Percentiles rank a stretch among this genome's conserved stretches.
Evolutionary conservation across 2,888 invertebrate species (phyloP).

Genomic region (Folsomia manolachei): DNA sequence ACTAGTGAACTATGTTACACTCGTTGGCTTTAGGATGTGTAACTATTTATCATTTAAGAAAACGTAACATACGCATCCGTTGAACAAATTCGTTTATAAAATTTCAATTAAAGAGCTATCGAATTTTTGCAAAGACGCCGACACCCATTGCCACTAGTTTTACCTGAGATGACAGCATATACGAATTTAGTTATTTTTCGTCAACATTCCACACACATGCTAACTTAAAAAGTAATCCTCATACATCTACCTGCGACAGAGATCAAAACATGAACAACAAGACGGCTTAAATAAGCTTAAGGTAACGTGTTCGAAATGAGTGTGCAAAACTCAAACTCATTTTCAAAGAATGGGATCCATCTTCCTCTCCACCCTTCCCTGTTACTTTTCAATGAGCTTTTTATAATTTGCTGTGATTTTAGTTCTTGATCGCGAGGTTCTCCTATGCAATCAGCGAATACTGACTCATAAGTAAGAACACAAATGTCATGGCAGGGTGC

Average conservation of each 20-base stretch:
- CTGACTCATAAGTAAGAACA: too few relatives aligned
- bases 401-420: not conserved
- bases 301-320: conserved; percentile 14
- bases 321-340: conserved; percentile 4
- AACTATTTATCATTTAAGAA: not conserved
- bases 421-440: not conserved
- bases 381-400: not conserved
- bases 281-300: conserved; percentile 2
- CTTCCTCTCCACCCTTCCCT: not conserved
- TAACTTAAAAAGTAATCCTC: too few relatives aligned
- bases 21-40: not conserved
- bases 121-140: not conserved
- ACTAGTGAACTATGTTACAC: not conserved
- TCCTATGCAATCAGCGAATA: not conserved
- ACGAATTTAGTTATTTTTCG: too few relatives aligned
- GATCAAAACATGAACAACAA: not conserved
- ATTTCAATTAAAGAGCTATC: not conserved
- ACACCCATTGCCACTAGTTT: too few relatives aligned
- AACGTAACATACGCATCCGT: too few relatives aligned
- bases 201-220: too few relatives aligned
- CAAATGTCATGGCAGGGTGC: not conserved
- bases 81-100: too few relatives aligned
- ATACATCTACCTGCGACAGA: too few relatives aligned
- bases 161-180: too few relatives aligned
- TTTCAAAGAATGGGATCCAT: not conserved